Percentiles rank a stretch among this genome's conserved stretches.
These are phyloP conservation scores for Stenurella melanura DNA, from an alignment of 2,888 invertebrate species.

Conservation along the genomic window DNA sequence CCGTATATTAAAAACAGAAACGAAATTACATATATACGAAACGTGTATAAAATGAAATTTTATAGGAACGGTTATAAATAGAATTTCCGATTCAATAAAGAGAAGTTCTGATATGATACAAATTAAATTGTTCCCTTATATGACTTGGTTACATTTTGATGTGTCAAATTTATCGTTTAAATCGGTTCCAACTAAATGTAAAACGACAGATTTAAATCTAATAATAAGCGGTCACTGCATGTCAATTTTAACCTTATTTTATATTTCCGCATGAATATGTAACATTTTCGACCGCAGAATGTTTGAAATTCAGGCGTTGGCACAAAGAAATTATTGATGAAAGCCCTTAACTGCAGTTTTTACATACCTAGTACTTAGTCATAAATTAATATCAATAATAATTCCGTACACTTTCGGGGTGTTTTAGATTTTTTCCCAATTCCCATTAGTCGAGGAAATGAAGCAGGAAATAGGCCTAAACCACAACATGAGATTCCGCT, in stretches of 20 bases:
- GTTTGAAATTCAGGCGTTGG: background rate
- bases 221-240: conserved; percentile 25
- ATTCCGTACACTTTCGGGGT: too few relatives aligned
- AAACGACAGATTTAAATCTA: conserved; percentile 25
- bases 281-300: background rate
- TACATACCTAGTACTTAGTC: too few relatives aligned
- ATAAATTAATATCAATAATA: too few relatives aligned
- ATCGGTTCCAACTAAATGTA: conserved; percentile 10
- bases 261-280: conserved; percentile 8
- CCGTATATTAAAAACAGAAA: background rate
- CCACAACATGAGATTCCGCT: too few relatives aligned
- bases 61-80: conserved; percentile 22
- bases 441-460: too few relatives aligned
- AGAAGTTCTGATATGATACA: conserved; percentile 33
- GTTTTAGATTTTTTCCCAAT: too few relatives aligned
- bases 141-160: conserved; percentile 18
- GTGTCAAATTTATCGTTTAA: conserved; percentile 29
- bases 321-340: background rate
- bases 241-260: conserved; percentile 13
- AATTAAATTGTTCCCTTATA: conserved; percentile 32
- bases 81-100: conserved; percentile 33
- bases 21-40: background rate
- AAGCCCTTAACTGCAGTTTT: too few relatives aligned
- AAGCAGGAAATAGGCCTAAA: too few relatives aligned
- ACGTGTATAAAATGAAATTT: conserved; percentile 21